Base-by-base conservation (phyloP, 2,888 invertebrate genomes). In the Campopleginae sp. region DNA sequence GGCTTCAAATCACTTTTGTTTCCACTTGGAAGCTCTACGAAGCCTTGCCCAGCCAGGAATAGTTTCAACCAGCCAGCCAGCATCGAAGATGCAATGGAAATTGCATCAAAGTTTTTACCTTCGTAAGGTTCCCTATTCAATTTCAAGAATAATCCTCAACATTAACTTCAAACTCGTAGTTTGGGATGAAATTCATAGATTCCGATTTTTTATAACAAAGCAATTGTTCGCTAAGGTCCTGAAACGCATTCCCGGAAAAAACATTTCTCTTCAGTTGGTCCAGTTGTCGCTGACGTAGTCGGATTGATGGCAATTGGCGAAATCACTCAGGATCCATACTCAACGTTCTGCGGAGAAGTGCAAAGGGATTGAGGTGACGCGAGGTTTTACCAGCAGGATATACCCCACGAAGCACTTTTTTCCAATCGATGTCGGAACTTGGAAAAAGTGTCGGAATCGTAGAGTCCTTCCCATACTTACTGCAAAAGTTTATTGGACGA, bases 391-490 rank as follows among this genome's bases (percentile, higher is more conserved):
- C 65, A 58, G 38, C 46, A 72, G 31, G 58, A 61, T 61, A 72
- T 48, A 65, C 38, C 33, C 17, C n/a, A 14, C 0, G 17, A 5
- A 58, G 51, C n/a, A 27, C 63, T 48, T 44, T 65, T 44, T 48
- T 71, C 48, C 31, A 23, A 27, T 33, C 19, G 42, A 42, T 66
- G n/a, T 66, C 54, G 19, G 54, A 23, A 38, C 14, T 44, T 54
- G 61, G 44, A 44, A 80, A 70, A 63, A 70, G 79, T 83, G 68
- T 71, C 70, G 7, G 17, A 38, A 19, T 70, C 54, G 70, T 44
- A 54, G 6, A 51, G 66, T 76, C 70, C 38, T 48, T 33, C 4
- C 23, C 23, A 54, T 42, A 54, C 54, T 38, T 44, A 38, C 14
- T 19, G 5, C 48, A 46, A 12, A 54, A 80, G 80, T 80, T 71